phyloP scores from a whole-genome alignment of 2,888 invertebrate genomes.

The Spicauda simplicius region DNA sequence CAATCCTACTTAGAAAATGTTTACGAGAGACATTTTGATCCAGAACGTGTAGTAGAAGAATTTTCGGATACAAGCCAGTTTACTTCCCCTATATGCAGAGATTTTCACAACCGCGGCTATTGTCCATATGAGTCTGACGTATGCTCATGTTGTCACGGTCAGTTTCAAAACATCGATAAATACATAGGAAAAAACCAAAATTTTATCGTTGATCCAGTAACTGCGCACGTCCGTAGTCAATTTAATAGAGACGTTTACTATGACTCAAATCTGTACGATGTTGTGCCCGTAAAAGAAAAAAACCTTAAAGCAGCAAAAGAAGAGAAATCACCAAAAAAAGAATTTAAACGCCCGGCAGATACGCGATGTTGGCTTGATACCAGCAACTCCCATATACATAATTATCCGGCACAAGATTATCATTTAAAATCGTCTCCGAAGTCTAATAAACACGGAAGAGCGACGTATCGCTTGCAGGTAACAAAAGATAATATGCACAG shows the following conservation, averaged over 20 bases:
- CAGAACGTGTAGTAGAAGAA: conserved; percentile 49
- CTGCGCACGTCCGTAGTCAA: conserved; percentile 38
- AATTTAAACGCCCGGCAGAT: conserved; percentile 43
- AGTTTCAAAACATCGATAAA: conserved; percentile 63
- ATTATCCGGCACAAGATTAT: conserved; percentile 46
- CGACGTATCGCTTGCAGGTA: conserved; percentile 16
- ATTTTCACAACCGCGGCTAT: conserved; percentile 40
- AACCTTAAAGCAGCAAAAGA: conserved; percentile 49
- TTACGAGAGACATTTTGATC: conserved; percentile 61
- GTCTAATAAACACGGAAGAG: conserved; percentile 33
- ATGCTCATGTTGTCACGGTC: conserved; percentile 65
- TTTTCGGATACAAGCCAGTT: conserved; percentile 58
- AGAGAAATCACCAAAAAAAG: conserved; percentile 46
- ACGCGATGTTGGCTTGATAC: conserved; percentile 52
- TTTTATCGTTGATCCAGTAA: conserved; percentile 36
- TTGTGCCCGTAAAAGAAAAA: conserved; percentile 70
- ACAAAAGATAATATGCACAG: conserved; percentile 14
- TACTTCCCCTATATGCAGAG: conserved; percentile 67
- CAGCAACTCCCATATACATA: conserved; percentile 46
- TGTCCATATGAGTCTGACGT: conserved; percentile 54
- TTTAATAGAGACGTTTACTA: conserved; percentile 55
- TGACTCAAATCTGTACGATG: conserved; percentile 67
- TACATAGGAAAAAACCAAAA: conserved; percentile 45
- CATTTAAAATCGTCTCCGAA: conserved; percentile 38
- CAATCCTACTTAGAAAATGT: conserved; percentile 54